Evolutionary conservation across 2,113 vertebrate genomes (phyloP), one percentile per base, ranked within the genome.

Genomic region (Ctenodactylus gundi): DNA sequence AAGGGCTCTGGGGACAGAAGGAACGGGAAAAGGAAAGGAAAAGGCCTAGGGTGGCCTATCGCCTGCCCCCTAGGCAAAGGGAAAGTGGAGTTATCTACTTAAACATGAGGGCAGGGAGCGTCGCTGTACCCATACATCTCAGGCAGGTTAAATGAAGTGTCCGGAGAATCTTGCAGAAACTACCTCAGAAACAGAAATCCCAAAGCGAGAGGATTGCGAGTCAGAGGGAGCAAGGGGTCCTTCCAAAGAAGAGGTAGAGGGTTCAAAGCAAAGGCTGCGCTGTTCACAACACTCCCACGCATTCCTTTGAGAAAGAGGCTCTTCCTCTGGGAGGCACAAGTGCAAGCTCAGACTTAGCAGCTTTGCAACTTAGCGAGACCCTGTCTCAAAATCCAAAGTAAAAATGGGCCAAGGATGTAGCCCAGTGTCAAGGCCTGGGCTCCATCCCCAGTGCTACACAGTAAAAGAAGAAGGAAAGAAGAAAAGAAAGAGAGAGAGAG

Each of bases 211-310:
- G 3, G 1, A 0, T 25, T 55, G 76, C 6, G 8, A 46, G 31
- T 46, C 15, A 3, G 46, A 1, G 41, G 1, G 0, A 7, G 49
- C 21, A 82, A 3, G 29, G 7, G 18, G 29, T 46, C 84, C 58
- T 76, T 34, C 64, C 36, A 14, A 6, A 0, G 21, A 29, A 13
- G 5, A 34, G 18, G 17, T 4, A 39, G 2, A 1, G 6, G 4
- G 27, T 51, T 36, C 60, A 44, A 11, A 44, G 44, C 36, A 3
- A 62, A 18, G 60, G 8, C 51, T 0, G 0, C 0, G 2, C 65
- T 11, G 2, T 10, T 11, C 64, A 18, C 0, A 27, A 4, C 15
- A 0, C 36, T 29, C 31, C 1, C 0, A 1, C 0, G 7, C 53
- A 15, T 3, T 31, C 6, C 0, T 10, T 49, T 15, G 15, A 10